These are phyloP conservation scores for Meriones unguiculatus DNA, from an alignment of 2,113 vertebrate species.

Conservation along the genomic window DNA sequence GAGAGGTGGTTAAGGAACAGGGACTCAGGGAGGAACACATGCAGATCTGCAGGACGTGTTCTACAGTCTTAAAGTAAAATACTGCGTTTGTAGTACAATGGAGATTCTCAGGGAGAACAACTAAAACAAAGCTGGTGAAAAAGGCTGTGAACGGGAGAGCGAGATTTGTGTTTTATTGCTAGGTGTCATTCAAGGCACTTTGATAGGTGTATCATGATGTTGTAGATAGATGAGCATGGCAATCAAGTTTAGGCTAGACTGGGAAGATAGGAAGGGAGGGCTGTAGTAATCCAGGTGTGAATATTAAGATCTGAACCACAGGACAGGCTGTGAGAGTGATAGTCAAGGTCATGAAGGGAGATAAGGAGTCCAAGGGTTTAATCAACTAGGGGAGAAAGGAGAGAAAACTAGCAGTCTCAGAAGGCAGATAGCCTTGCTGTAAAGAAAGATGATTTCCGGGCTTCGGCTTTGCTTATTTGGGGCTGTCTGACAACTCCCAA, in stretches of 20 bases:
- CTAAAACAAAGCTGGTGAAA: constrained; percentile 45
- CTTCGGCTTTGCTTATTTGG: constrained; percentile 42
- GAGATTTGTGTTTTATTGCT: constrained; percentile 31
- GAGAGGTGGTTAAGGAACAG: background rate
- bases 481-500: background rate
- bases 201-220: constrained; percentile 3
- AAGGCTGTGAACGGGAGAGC: background rate
- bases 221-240: constrained; percentile 9
- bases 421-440: background rate
- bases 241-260: constrained; percentile 5
- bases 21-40: background rate
- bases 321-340: background rate
- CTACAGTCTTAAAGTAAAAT: constrained; percentile 41
- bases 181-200: constrained; percentile 10
- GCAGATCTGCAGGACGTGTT: background rate
- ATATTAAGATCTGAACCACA: constrained; percentile 12
- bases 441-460: constrained; percentile 17
- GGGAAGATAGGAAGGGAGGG: background rate
- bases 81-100: constrained; percentile 38
- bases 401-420: background rate
- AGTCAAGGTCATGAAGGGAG: background rate
- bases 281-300: background rate
- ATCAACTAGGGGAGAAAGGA: background rate
- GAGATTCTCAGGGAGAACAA: constrained; percentile 44
- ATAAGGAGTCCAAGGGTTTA: constrained; percentile 5